A percentile compares a stretch with the other conserved stretches of the same genome.
These are phyloP conservation scores for Ploceus nigricollis DNA, from an alignment of 2,113 vertebrate genomes.

Conservation along the genomic window DNA sequence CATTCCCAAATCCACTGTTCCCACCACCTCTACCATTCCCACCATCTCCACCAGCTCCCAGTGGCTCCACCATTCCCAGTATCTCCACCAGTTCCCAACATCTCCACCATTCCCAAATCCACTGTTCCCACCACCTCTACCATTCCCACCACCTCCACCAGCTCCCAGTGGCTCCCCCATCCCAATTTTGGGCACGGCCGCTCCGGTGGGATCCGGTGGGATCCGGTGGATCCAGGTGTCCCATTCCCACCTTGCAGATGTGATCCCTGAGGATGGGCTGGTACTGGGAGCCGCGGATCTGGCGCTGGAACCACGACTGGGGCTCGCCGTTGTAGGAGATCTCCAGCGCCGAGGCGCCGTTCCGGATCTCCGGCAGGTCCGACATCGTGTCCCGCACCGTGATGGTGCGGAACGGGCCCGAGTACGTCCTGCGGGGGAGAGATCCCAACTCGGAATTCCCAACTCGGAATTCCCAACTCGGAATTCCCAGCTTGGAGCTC, in stretches of 20 bases:
- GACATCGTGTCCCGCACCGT: slow-evolving; percentile 96
- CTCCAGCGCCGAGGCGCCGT: slow-evolving; percentile 85
- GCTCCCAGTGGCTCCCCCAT: no score
- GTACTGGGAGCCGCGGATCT: slow-evolving; percentile 91
- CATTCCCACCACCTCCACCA: not conserved
- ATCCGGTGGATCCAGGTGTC: not conserved
- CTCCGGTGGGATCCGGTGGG: not conserved
- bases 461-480: accelerated
- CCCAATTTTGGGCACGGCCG: accelerated
- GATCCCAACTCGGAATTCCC: no score
- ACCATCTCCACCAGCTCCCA: not conserved
- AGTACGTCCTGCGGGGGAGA: slow-evolving; percentile 76
- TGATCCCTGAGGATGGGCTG: slow-evolving; percentile 98
- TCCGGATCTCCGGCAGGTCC: slow-evolving; percentile 92
- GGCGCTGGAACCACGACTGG: slow-evolving; percentile 98
- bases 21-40: not conserved
- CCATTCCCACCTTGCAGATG: slow-evolving; percentile 86
- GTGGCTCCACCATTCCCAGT: no score
- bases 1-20: not conserved
- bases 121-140: not conserved
- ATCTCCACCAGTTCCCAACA: not conserved
- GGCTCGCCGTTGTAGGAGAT: slow-evolving; percentile 96
- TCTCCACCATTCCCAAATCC: not conserved
- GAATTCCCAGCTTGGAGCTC: accelerated
- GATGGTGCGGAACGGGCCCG: slow-evolving; percentile 91